Evolutionary conservation across 2,113 vertebrate genomes (phyloP).

Genomic region (Mustela nigripes): DNA sequence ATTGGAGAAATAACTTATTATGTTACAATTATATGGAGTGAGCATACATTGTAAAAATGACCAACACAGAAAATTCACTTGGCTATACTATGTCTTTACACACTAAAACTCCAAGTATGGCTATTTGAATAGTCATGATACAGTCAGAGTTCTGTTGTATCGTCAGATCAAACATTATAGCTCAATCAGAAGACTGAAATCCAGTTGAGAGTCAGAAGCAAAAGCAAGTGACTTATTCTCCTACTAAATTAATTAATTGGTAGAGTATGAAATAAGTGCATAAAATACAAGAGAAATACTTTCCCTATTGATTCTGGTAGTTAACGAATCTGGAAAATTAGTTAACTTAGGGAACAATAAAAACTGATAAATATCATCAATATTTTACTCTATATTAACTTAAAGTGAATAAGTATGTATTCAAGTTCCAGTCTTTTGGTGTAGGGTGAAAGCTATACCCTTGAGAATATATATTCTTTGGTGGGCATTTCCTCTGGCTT

Average conservation of each 20-base stretch:
- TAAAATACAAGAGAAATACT: neutral
- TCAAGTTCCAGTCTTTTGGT: neutral
- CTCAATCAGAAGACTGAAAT: constrained; percentile 6
- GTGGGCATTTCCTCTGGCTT: neutral
- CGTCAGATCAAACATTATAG: neutral
- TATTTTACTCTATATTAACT: constrained; percentile 7
- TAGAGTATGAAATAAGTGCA: constrained; percentile 5
- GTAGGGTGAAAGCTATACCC: neutral
- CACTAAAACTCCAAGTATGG: neutral
- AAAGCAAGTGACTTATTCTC: neutral
- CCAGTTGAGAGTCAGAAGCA: neutral
- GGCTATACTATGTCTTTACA: neutral
- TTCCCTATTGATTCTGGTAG: neutral
- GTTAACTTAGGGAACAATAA: neutral
- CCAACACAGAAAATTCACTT: neutral
- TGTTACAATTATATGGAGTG: neutral
- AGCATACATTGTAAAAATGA: neutral
- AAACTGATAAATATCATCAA: neutral
- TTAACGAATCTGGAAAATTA: neutral
- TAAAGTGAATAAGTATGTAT: neutral
- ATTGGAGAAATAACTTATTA: constrained; percentile 15
- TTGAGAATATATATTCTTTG: neutral
- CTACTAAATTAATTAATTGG: neutral
- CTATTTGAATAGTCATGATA: neutral
- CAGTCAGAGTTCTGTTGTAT: neutral